These are phyloP conservation scores for Poeciliopsis retropinna DNA, from an alignment of 2,113 vertebrate genomes.

Conservation along the genomic window DNA sequence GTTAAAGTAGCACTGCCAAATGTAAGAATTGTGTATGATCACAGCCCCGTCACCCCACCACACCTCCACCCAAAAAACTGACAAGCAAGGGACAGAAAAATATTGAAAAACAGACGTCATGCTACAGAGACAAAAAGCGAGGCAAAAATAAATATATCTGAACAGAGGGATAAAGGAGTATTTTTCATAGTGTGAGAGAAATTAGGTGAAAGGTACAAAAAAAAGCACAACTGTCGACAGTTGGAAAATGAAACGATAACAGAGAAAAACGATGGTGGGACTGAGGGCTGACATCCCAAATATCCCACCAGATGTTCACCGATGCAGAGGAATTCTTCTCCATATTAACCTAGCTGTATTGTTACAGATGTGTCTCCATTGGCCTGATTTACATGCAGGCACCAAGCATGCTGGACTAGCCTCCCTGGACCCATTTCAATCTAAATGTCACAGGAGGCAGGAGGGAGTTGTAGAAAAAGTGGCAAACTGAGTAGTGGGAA, in stretches of 20 bases:
- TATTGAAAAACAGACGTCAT: constrained; percentile 36
- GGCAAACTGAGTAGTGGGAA: constrained; percentile 40
- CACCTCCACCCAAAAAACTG: not conserved
- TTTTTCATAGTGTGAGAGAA: constrained; percentile 14
- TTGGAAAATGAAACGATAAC: constrained; percentile 38
- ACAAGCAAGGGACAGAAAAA: constrained; percentile 24
- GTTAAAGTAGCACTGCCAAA: constrained; percentile 23
- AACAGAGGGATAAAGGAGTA: constrained; percentile 14
- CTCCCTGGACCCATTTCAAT: constrained; percentile 57
- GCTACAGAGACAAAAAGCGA: constrained; percentile 7
- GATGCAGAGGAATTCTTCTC: constrained; percentile 56
- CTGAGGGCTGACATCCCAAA: constrained; percentile 57
- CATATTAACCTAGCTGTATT: constrained; percentile 72
- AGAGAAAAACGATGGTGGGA: constrained; percentile 45
- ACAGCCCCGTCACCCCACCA: constrained; percentile 26
- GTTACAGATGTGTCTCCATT: constrained; percentile 74
- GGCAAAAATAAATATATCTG: constrained; percentile 13
- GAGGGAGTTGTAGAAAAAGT: constrained; percentile 32
- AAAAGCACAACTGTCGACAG: constrained; percentile 7
- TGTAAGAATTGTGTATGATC: constrained; percentile 51
- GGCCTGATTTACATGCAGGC: constrained; percentile 70
- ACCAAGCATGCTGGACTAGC: constrained; percentile 31
- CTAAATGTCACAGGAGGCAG: constrained; percentile 37
- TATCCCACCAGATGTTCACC: constrained; percentile 77
- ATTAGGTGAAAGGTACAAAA: constrained; percentile 23